Evolutionary conservation across 1,140 invertebrate species (phyloP), one percentile per base, ranked within the genome.

Genomic region (Scaptodrosophila lebanonensis): DNA sequence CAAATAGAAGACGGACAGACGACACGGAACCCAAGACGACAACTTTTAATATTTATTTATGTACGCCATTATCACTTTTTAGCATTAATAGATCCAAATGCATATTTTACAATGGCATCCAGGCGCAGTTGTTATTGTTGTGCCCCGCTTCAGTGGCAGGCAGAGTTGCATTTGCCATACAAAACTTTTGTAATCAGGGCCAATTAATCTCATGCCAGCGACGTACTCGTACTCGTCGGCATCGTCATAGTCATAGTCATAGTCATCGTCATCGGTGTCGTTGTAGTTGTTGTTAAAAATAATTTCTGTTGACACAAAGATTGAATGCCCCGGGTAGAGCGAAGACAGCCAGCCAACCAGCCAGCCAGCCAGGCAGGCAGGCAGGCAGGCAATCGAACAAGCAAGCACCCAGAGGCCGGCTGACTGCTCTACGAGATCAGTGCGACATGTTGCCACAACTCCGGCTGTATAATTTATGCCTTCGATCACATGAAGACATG

Each of bases 301-400:
- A 79, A 79, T 79, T 79, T 79, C 69, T 79, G 75, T 79, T 82
- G 75, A 79, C 75, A 79, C 75, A 79, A 79, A 79, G 75, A 79
- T 79, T 79, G 75, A 79, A 79, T 69, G 75, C 75, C 69, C 54
- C 42, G 59, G 29, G 48, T 36, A 20, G 11, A 32, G 45, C 27
- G 25, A n/a, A n/a, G n/a, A n/a, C n/a, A n/a, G n/a, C n/a, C n/a
- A n/a, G n/a, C n/a, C n/a, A n/a, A n/a, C n/a, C n/a, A n/a, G n/a
- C n/a, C n/a, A n/a, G n/a, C n/a, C n/a, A n/a, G n/a, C n/a, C n/a
- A n/a, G n/a, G 29, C 30, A 17, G 36, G 33, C 17, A 27, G 30
- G 20, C 38, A 12, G 13, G 5, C 2, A 17, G 15, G 11, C 13
- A 16, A 25, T 6, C 18, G 6, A 8, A 15, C 36, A 49, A 18